Conservation (phyloP, 2,113 vertebrate genomes). For the Cyanocitta stelleri region DNA sequence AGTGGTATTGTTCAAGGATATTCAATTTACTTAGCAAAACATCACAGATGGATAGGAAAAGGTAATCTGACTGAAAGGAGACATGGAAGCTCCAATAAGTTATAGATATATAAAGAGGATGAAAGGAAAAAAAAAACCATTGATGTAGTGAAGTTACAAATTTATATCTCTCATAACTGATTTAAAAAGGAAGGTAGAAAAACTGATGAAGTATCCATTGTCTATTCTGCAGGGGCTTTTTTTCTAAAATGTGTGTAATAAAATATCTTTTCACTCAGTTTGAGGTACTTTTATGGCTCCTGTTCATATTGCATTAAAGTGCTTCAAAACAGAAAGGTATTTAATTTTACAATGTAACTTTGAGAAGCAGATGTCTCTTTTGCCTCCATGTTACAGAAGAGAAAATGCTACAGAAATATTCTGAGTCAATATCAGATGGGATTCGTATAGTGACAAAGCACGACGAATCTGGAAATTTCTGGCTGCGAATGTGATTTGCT, state of each 20-base stretch:
- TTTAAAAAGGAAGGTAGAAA: not conserved
- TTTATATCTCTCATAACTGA: not conserved
- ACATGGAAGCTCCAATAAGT: not conserved
- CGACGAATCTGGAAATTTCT: not conserved
- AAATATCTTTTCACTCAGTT: not conserved
- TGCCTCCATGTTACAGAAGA: not conserved
- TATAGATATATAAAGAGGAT: not conserved
- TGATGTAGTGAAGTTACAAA: not conserved
- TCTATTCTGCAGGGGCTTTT: not conserved
- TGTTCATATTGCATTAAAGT: not conserved
- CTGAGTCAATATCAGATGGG: not conserved
- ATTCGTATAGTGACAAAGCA: not conserved
- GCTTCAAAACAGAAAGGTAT: not conserved
- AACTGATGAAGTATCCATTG: not conserved
- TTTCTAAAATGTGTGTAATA: not conserved
- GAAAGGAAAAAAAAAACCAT: not conserved
- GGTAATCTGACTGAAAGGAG: not conserved
- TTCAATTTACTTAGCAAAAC: not conserved
- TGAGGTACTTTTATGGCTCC: not conserved
- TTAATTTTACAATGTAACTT: not conserved
- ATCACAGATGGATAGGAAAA: not conserved
- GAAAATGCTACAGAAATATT: not conserved
- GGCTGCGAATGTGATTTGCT: accelerated
- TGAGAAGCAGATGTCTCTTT: not conserved
- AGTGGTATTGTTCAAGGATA: not conserved